Evolutionary conservation across 2,797 vertebrate species (phyloP).

Genomic region (Coregonus ussuriensis): DNA sequence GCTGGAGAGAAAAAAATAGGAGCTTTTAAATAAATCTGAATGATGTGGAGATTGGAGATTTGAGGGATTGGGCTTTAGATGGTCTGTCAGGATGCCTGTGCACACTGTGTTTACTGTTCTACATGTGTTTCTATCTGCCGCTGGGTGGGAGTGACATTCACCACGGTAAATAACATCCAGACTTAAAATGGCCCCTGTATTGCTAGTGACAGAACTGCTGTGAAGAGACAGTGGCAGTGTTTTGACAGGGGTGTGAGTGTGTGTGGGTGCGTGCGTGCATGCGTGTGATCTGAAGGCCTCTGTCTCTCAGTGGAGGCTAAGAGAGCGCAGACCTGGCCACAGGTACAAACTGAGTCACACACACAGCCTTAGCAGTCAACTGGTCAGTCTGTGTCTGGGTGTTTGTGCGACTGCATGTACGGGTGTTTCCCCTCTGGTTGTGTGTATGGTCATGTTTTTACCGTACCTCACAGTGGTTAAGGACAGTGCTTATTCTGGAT

Average conservation of each 20-base stretch:
- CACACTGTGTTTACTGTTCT: no score
- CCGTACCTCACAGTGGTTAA: slow-evolving; percentile 47
- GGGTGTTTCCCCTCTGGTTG: background rate
- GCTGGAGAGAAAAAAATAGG: slow-evolving; percentile 2
- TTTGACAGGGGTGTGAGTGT: slow-evolving; percentile 2
- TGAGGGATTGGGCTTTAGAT: background rate
- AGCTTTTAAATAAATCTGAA: slow-evolving; percentile 19
- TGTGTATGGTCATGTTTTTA: slow-evolving; percentile 67
- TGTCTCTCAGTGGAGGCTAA: slow-evolving; percentile 24
- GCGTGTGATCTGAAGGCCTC: slow-evolving; percentile 1
- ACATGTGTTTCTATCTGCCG: slow-evolving; percentile 8
- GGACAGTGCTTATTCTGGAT: slow-evolving; percentile 58
- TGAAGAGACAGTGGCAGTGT: background rate
- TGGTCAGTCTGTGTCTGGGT: slow-evolving; percentile 45
- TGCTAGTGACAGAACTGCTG: slow-evolving; percentile 5
- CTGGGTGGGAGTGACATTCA: slow-evolving; percentile 18
- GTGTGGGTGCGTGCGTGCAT: slow-evolving; percentile 17
- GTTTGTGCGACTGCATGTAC: slow-evolving; percentile 9
- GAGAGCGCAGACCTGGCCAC: slow-evolving; percentile 32
- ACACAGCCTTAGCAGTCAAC: slow-evolving; percentile 40
- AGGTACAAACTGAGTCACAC: slow-evolving; percentile 60
- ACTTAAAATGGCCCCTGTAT: slow-evolving; percentile 16
- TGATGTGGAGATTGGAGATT: background rate
- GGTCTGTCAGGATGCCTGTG: slow-evolving; percentile 22
- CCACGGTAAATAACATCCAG: slow-evolving; percentile 24